Conservation (phyloP, 2,888 invertebrate genomes). For the Dolichopus griseipennis region DNA sequence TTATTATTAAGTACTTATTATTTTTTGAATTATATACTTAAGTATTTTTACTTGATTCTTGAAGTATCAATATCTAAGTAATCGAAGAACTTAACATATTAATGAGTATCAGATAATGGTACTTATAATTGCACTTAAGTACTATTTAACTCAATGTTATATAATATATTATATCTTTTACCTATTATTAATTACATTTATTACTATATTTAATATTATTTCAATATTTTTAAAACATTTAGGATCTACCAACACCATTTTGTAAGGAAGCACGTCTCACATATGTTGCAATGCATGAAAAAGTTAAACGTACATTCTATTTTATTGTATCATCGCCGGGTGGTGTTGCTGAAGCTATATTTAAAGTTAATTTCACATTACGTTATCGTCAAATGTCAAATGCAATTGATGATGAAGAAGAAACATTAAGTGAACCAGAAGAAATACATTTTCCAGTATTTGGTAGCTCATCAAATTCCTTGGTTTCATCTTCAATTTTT, state of each 20-base stretch:
- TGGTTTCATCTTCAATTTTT: not conserved
- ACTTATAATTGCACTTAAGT: too few relatives aligned
- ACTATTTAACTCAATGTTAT: too few relatives aligned
- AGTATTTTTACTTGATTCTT: too few relatives aligned
- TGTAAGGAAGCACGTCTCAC: constrained; percentile 44
- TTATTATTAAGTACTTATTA: too few relatives aligned
- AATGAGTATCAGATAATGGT: too few relatives aligned
- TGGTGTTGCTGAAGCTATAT: constrained; percentile 42
- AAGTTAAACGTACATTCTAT: constrained; percentile 42
- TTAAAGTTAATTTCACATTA: constrained; percentile 43
- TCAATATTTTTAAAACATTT: not conserved
- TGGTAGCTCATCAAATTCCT: constrained; percentile 23
- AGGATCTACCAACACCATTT: constrained; percentile 43
- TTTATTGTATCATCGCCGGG: constrained; percentile 43
- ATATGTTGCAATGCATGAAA: constrained; percentile 44
- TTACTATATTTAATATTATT: too few relatives aligned
- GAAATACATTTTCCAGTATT: constrained; percentile 44
- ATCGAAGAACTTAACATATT: too few relatives aligned
- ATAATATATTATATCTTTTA: too few relatives aligned
- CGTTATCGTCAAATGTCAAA: constrained; percentile 42
- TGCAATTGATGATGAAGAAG: constrained; percentile 39
- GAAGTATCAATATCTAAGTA: too few relatives aligned
- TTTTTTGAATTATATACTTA: too few relatives aligned
- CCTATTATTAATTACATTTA: too few relatives aligned
- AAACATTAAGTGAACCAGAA: constrained; percentile 43